Base-by-base conservation (phyloP, 1,140 invertebrate species). In the Neodiprion fabricii region DNA sequence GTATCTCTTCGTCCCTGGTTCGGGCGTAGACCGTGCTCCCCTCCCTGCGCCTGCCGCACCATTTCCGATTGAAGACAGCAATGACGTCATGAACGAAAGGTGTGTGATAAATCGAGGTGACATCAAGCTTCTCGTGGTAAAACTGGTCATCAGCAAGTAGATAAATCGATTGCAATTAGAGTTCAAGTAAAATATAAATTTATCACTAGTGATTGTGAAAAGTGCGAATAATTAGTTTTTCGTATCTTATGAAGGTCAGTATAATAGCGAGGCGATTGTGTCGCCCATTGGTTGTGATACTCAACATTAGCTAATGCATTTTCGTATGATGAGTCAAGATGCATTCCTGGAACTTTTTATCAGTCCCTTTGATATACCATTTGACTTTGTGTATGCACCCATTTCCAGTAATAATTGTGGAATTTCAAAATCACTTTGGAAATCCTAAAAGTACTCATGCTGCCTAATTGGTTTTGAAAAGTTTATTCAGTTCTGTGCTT, bases 41-140 rank as follows among this genome's bases (percentile, higher is more conserved):
- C 28, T 61, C 73, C 72, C 74, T 72, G 74, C 67, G 76, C 53
- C 65, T 14, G 67, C 72, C 77, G 74, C 74, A 70, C 77, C 74
- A 70, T 72, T 66, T 66, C 49, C 67, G 50, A 70, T 71, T 71
- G 75, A 72, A 71, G 77, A 75, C 76, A 78, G 74, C 75, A 76
- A 79, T 79, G 77, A 79, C 77, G 77, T 77, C 72, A 73, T 72
- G 75, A 76, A 76, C 74, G 77, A 73, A 79, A 74, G 75, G 73
- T 74, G 67, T 69, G 71, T 70, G 73, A 70, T 69, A 78, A 73
- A 76, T 67, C 67, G 50, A 65, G 53, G 17, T 71, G 49, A 53
- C 53, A 68, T 74, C 68, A 65, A 74, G 50, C 69, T 66, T 53
- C 61, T 68, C 23, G 10, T 48, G 14, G n/a, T 21, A 23, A 65